Evolutionary conservation across 2,888 invertebrate species (phyloP).

Genomic region (Sarcophaga rosellei): DNA sequence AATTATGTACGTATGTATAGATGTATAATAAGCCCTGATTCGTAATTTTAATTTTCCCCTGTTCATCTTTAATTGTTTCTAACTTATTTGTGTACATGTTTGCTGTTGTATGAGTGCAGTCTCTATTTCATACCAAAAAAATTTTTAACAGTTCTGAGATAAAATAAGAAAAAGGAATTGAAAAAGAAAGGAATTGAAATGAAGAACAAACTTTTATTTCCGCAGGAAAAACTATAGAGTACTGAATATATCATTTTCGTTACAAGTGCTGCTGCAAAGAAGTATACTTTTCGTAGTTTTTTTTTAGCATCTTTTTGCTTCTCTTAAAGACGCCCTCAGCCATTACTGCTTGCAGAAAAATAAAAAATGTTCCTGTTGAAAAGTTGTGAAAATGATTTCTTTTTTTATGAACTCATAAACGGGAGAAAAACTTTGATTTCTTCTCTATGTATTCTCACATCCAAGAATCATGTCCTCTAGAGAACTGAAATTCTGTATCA

Average conservation of each 20-base stretch:
- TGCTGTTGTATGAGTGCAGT: background rate
- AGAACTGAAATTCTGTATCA: background rate
- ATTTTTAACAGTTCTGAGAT: background rate
- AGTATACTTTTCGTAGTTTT: background rate
- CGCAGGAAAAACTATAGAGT: conserved; percentile 14
- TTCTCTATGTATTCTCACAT: background rate
- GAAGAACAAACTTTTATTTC: conserved; percentile 57
- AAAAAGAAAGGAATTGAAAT: conserved; percentile 13
- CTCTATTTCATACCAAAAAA: background rate
- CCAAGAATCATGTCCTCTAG: background rate
- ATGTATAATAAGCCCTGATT: too few species aligned
- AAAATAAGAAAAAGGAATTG: background rate
- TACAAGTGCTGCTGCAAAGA: background rate
- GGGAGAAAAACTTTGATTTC: background rate
- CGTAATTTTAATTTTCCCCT: too few species aligned
- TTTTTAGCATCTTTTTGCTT: background rate
- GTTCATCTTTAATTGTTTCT: too few species aligned
- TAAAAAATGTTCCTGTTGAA: background rate
- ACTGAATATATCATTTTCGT: background rate
- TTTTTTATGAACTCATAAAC: too few species aligned
- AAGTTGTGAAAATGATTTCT: too few species aligned
- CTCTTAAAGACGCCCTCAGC: background rate
- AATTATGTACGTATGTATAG: too few species aligned
- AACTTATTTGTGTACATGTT: too few species aligned
- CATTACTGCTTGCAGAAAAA: background rate